Conservation (phyloP, 1,140 invertebrate genomes). For the Monochamus saltuarius region DNA sequence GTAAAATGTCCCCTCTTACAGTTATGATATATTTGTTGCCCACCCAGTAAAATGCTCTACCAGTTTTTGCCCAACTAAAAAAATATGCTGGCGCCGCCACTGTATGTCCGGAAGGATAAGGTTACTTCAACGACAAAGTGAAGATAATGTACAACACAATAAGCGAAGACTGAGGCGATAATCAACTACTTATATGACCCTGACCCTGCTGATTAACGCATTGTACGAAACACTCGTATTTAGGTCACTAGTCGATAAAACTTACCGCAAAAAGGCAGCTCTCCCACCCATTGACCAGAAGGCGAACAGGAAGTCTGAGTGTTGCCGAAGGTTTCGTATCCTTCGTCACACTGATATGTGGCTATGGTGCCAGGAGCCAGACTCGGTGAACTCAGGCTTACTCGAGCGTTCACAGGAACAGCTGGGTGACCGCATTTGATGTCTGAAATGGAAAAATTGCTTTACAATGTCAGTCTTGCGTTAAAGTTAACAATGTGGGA, state of each 20-base stretch:
- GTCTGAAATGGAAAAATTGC: conserved; percentile 49
- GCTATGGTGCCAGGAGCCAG: conserved; percentile 65
- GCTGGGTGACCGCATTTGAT: conserved; percentile 75
- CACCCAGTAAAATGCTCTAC: no score
- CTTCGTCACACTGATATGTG: conserved; percentile 79
- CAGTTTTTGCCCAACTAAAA: no score
- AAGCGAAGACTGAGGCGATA: not conserved
- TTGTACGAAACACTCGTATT: not conserved
- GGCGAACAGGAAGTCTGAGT: conserved; percentile 66
- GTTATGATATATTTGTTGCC: no score
- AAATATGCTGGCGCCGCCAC: no score
- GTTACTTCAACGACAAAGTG: not conserved
- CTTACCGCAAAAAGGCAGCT: conserved; percentile 80
- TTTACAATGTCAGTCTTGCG: not conserved
- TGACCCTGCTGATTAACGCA: not conserved
- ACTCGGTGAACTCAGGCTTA: conserved; percentile 57
- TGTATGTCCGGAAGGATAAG: no score
- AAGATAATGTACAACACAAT: not conserved
- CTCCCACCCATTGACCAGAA: conserved; percentile 73
- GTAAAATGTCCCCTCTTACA: no score
- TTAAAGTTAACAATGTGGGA: no score
- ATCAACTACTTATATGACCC: not conserved
- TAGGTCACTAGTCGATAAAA: not conserved
- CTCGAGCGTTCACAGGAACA: conserved; percentile 77
- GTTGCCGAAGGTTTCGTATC: conserved; percentile 71